Conservation (phyloP, 2,113 vertebrate genomes). For the Engystomops pustulosus region DNA sequence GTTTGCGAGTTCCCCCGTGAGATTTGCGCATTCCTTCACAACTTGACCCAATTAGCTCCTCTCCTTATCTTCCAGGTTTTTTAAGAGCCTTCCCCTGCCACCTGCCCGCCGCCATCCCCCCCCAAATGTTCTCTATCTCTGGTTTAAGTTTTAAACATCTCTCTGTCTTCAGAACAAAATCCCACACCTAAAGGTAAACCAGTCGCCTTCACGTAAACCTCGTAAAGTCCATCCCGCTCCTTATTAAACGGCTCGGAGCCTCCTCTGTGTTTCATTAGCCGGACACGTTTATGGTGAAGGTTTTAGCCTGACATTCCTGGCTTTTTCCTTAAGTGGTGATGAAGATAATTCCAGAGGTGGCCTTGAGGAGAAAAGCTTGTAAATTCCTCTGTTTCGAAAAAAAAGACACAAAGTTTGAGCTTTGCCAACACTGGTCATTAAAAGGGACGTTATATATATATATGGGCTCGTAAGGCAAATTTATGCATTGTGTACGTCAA, state of each 20-base stretch:
- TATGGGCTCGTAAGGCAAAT: slow-evolving; percentile 25
- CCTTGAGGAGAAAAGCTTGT: slow-evolving; percentile 47
- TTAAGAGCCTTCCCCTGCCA: not conserved
- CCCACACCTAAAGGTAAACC: slow-evolving; percentile 40
- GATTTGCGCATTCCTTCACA: not conserved
- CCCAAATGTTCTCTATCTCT: not conserved
- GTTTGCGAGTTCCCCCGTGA: not conserved
- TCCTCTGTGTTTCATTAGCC: slow-evolving; percentile 45
- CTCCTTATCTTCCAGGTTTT: slow-evolving; percentile 29
- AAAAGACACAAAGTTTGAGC: not conserved
- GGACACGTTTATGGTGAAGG: slow-evolving; percentile 46
- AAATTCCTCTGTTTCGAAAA: slow-evolving; percentile 43
- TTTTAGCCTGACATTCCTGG: slow-evolving; percentile 14
- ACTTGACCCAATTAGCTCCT: slow-evolving; percentile 49
- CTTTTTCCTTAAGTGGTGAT: slow-evolving; percentile 45
- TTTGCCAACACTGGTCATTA: slow-evolving; percentile 17
- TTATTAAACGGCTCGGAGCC: not conserved
- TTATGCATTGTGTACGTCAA: slow-evolving; percentile 26
- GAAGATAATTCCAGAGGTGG: slow-evolving; percentile 36
- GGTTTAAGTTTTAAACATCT: slow-evolving; percentile 9
- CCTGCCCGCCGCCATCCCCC: slow-evolving; percentile 1
- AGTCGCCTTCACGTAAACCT: slow-evolving; percentile 45
- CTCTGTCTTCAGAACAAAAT: slow-evolving; percentile 37
- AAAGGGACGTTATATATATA: slow-evolving; percentile 24
- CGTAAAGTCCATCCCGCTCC: slow-evolving; percentile 35